Evolutionary conservation across 2,113 vertebrate genomes (phyloP).

Genomic region (Panthera leo): DNA sequence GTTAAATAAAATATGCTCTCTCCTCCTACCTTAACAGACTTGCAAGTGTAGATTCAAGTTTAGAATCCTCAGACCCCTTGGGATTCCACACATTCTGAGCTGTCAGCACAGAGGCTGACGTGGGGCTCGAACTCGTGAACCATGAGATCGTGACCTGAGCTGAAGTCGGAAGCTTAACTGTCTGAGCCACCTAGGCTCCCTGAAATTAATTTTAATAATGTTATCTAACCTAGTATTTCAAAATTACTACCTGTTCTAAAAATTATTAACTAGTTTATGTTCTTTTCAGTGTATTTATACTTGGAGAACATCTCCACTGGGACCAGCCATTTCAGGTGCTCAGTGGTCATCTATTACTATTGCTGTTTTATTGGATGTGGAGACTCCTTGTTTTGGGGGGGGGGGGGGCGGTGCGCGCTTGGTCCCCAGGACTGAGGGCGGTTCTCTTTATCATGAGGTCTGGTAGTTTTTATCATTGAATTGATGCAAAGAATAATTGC

Average conservation of each 20-base stretch:
- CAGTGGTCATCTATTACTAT: accelerated
- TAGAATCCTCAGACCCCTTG: neutral
- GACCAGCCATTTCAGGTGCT: neutral
- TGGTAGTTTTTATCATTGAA: neutral
- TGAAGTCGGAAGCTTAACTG: too few species aligned
- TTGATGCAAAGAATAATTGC: neutral
- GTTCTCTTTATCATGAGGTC: neutral
- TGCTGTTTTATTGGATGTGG: accelerated
- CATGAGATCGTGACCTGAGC: too few species aligned
- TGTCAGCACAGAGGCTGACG: too few species aligned
- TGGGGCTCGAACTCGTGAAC: too few species aligned
- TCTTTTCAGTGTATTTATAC: neutral
- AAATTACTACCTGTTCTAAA: neutral
- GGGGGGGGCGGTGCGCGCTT: accelerated
- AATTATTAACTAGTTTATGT: neutral
- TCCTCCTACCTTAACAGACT: neutral
- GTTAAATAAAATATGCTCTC: neutral
- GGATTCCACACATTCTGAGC: neutral
- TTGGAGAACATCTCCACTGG: neutral
- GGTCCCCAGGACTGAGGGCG: neutral
- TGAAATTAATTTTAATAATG: neutral
- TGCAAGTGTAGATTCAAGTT: neutral
- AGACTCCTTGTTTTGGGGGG: neutral
- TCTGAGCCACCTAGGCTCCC: too few species aligned
- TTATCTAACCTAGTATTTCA: neutral